Conservation (phyloP, 2,888 invertebrate genomes). For the Dasypolia templi region DNA sequence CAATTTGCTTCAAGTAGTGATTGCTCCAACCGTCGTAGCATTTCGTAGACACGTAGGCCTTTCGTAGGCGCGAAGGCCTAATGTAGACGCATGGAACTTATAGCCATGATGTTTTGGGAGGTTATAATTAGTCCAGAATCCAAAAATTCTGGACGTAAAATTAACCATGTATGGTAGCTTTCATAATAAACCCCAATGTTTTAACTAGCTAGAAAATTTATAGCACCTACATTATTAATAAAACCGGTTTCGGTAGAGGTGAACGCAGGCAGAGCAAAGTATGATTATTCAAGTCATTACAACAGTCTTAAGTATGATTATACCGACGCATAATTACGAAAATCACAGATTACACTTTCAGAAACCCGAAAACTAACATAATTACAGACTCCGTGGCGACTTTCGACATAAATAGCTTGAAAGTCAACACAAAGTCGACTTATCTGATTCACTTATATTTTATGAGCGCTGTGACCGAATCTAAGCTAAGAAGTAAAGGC, state of each 20-base stretch:
- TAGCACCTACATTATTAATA: slow-evolving; percentile 9
- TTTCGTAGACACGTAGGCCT: background rate
- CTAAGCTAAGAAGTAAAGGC: slow-evolving; percentile 42
- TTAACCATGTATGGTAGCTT: no score
- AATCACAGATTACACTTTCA: slow-evolving; percentile 11
- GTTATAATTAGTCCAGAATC: no score
- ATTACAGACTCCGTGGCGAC: slow-evolving; percentile 48
- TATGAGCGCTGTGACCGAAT: slow-evolving; percentile 59
- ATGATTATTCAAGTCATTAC: slow-evolving; percentile 46
- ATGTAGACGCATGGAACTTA: no score
- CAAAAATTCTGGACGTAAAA: no score
- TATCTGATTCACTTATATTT: slow-evolving; percentile 64
- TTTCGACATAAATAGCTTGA: slow-evolving; percentile 51
- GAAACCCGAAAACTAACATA: slow-evolving; percentile 42
- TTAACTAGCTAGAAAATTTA: background rate
- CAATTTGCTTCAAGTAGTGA: background rate
- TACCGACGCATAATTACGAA: slow-evolving; percentile 31
- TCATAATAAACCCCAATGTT: no score
- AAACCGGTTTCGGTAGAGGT: background rate
- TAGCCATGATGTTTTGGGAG: no score
- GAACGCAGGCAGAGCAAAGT: slow-evolving; percentile 12
- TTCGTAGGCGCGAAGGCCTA: background rate
- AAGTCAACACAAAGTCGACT: slow-evolving; percentile 63
- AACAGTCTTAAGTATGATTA: slow-evolving; percentile 47
- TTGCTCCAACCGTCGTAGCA: no score